These are phyloP conservation scores for Unio delphinus DNA, from an alignment of 2,888 invertebrate species.

Conservation along the genomic window DNA sequence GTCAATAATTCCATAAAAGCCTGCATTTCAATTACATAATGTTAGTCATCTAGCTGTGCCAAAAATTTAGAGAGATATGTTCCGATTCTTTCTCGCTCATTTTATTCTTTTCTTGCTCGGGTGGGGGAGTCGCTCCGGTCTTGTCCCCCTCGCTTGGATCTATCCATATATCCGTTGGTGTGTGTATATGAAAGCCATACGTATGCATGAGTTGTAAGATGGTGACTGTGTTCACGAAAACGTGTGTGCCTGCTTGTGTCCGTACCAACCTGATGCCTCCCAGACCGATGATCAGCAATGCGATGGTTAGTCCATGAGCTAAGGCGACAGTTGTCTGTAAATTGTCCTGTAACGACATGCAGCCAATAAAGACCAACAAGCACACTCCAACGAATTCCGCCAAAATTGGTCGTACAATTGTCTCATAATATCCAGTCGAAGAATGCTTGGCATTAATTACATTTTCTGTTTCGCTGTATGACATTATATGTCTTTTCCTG, in stretches of 20 bases:
- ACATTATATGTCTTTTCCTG: not conserved
- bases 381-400: conserved; percentile 57
- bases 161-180: too few relatives aligned
- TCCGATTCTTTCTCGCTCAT: too few relatives aligned
- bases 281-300: conserved; percentile 49
- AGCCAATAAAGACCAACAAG: conserved; percentile 62
- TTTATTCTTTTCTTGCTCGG: too few relatives aligned
- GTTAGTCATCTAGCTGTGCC: too few relatives aligned
- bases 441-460: not conserved
- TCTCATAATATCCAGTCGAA: conserved; percentile 13
- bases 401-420: conserved; percentile 42
- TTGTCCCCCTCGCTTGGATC: too few relatives aligned
- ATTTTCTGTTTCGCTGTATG: not conserved
- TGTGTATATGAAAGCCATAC: too few relatives aligned
- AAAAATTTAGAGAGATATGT: too few relatives aligned
- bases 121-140: too few relatives aligned
- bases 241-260: not conserved
- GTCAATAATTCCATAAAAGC: too few relatives aligned
- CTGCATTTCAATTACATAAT: too few relatives aligned
- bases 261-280: conserved; percentile 55
- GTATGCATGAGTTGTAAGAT: too few relatives aligned
- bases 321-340: conserved; percentile 41
- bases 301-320: conserved; percentile 62
- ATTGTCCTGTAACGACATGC: conserved; percentile 20
- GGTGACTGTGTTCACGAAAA: too few relatives aligned